Percentiles rank a stretch among this genome's conserved stretches.
phyloP scores from a whole-genome alignment of 2,113 vertebrate genomes.

The Hiodon tergisus region DNA sequence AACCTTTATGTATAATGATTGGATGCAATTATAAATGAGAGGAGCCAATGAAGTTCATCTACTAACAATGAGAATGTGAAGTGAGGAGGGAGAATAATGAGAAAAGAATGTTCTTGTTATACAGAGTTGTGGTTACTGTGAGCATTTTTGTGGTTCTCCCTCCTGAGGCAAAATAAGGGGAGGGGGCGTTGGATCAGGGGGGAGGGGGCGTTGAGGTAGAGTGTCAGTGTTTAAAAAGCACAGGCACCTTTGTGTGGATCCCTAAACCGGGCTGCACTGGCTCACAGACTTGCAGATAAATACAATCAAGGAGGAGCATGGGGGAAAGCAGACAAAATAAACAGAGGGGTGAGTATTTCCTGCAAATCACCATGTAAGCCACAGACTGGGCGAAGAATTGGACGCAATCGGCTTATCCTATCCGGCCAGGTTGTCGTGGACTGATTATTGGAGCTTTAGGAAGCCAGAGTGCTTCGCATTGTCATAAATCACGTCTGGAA shows the following conservation, averaged over 20 bases:
- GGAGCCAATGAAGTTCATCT: too few species aligned
- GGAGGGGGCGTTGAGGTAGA: neutral
- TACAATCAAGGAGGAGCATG: too few species aligned
- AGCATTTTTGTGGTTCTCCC: conserved; percentile 29
- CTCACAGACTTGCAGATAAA: conserved; percentile 31
- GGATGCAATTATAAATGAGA: too few species aligned
- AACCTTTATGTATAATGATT: too few species aligned
- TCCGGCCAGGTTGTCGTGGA: conserved; percentile 33
- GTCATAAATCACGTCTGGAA: conserved; percentile 22
- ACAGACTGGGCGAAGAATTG: conserved; percentile 41
- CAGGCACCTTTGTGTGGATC: conserved; percentile 49
- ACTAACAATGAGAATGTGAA: too few species aligned
- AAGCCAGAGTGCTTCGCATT: conserved; percentile 16
- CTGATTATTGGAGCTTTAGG: neutral
- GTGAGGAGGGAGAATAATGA: too few species aligned
- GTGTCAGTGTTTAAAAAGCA: conserved; percentile 46
- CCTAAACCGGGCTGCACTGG: conserved; percentile 33
- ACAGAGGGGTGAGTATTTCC: conserved; percentile 48
- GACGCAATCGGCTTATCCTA: conserved; percentile 45
- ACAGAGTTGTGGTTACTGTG: conserved; percentile 37
- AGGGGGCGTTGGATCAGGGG: conserved; percentile 24
- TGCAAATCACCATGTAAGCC: conserved; percentile 43
- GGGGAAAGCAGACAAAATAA: conserved; percentile 11
- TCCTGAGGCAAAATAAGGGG: conserved; percentile 35
- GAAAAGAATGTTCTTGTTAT: conserved; percentile 37